These are phyloP conservation scores for Trisateles emortualis DNA, from an alignment of 2,888 invertebrate species.

Conservation along the genomic window DNA sequence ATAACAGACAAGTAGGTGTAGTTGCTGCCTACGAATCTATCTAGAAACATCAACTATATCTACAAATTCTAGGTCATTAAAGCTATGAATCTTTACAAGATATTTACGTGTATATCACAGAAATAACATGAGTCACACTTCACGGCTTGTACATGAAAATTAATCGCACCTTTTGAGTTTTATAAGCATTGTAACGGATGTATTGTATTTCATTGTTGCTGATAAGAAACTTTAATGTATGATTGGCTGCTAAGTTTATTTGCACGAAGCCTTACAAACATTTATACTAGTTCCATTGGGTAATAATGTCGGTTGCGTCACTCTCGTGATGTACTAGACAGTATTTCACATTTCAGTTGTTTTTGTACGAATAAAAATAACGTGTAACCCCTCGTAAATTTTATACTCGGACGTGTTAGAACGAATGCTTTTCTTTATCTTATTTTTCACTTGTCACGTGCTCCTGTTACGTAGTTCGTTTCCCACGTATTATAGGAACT, in stretches of 20 bases:
- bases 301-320: conserved; percentile 34
- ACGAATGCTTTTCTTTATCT: conserved; percentile 11
- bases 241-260: conserved; percentile 6
- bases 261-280: conserved; percentile 31
- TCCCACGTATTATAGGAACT: neutral
- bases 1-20: neutral
- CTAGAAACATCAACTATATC: neutral
- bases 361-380: conserved; percentile 24
- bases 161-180: conserved; percentile 20
- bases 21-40: neutral
- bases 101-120: conserved; percentile 2
- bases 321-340: conserved; percentile 13
- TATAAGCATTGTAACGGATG: conserved; percentile 2
- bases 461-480: neutral
- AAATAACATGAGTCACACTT: conserved; percentile 14
- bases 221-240: conserved; percentile 19
- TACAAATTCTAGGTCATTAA: conserved; percentile 2
- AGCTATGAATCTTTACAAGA: conserved; percentile 5
- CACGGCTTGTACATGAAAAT: conserved; percentile 26
- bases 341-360: conserved; percentile 24
- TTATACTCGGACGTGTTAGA: conserved; percentile 16
- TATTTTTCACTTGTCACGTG: conserved; percentile 17
- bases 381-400: conserved; percentile 23
- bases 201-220: conserved; percentile 12
- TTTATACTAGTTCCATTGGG: conserved; percentile 7